Conservation (phyloP, 2,797 vertebrate genomes). For the Crossoptilon crossoptilon region DNA sequence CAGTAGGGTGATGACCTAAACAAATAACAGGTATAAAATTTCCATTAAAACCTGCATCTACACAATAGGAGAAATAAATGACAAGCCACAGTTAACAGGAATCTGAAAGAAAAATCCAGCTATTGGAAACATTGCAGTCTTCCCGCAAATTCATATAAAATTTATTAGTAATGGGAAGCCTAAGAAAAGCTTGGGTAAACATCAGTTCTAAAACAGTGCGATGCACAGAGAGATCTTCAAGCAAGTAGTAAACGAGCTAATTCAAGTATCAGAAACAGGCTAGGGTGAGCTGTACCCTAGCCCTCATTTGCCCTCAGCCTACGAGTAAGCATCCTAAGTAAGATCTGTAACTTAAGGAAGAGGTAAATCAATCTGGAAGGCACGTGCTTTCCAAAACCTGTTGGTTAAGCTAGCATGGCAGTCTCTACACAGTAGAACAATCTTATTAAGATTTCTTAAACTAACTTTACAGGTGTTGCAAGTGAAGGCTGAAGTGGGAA, state of each 20-base stretch:
- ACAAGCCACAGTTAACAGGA: not conserved
- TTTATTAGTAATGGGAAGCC: not conserved
- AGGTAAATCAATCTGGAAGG: not conserved
- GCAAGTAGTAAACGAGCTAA: not conserved
- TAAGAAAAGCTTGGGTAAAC: not conserved
- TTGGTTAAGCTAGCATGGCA: not conserved
- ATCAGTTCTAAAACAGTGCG: not conserved
- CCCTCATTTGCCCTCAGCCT: not conserved
- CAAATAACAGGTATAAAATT: not conserved
- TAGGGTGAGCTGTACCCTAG: not conserved
- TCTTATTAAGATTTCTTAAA: not conserved
- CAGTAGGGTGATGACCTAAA: not conserved
- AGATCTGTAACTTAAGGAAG: not conserved
- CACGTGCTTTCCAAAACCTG: not conserved
- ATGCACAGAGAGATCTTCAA: not conserved
- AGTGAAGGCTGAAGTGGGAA: not conserved
- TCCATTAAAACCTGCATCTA: not conserved
- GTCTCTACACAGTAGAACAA: not conserved
- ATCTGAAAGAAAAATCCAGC: not conserved
- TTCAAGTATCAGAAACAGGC: not conserved
- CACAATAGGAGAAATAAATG: not conserved
- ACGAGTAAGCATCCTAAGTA: not conserved
- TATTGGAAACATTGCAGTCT: not conserved
- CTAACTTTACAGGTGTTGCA: not conserved
- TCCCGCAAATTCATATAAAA: not conserved